Evolutionary conservation across 2,113 vertebrate genomes (phyloP).

Genomic region (Porphyrio hochstetteri): DNA sequence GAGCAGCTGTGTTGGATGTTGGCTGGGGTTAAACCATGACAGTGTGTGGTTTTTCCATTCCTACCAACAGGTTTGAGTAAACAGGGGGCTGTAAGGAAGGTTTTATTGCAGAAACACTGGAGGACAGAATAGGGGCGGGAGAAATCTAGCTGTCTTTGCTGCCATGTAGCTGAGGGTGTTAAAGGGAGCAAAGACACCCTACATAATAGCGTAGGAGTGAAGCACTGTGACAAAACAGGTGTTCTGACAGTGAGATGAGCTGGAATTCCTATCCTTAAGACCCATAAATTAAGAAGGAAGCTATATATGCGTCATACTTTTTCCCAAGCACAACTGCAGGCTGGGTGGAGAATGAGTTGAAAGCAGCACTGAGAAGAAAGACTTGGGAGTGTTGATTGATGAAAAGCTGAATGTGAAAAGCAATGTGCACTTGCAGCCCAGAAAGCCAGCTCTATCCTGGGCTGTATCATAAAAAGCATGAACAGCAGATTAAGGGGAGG

Average conservation of each 20-base stretch:
- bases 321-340: too few species aligned
- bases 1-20: too few species aligned
- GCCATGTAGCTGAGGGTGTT: not conserved
- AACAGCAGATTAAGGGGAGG: too few species aligned
- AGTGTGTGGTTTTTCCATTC: not conserved
- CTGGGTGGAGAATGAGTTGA: too few species aligned
- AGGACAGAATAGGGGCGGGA: not conserved
- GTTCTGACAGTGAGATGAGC: not conserved
- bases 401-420: too few species aligned
- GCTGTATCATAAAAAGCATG: too few species aligned
- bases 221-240: not conserved
- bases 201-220: not conserved
- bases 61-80: not conserved
- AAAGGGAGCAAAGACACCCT: not conserved
- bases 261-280: not conserved
- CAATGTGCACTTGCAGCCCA: too few species aligned
- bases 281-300: not conserved
- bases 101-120: not conserved
- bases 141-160: not conserved
- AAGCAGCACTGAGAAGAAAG: too few species aligned
- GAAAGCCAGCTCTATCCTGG: too few species aligned
- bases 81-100: not conserved
- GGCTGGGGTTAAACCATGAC: too few species aligned
- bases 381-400: too few species aligned
- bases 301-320: not conserved